A percentile compares a stretch with the other conserved stretches of the same genome.
phyloP scores from a whole-genome alignment of 2,113 vertebrate species.

The Dasyprocta punctata region DNA sequence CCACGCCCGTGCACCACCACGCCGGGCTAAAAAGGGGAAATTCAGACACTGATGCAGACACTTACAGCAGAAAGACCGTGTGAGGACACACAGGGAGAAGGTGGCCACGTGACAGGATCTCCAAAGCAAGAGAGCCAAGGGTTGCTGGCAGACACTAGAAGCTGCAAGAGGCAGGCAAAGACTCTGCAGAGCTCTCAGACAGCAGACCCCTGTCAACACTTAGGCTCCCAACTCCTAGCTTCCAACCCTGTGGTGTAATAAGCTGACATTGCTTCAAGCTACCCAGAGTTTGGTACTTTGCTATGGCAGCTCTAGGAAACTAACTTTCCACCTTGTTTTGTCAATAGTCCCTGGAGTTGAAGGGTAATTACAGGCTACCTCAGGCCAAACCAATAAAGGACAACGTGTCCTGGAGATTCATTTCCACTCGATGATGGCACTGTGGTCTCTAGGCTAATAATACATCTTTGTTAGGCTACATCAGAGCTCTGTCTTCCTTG shows the following conservation, averaged over 20 bases:
- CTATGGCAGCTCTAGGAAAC: background rate
- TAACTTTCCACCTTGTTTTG: background rate
- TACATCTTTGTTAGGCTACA: background rate
- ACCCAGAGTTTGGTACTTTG: background rate
- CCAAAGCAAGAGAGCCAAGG: background rate
- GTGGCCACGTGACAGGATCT: background rate
- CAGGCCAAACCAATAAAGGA: background rate
- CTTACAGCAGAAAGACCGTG: background rate
- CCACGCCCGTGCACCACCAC: background rate
- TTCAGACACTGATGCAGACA: background rate
- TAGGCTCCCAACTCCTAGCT: background rate
- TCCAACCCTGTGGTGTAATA: background rate
- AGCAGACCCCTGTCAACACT: too few relatives aligned
- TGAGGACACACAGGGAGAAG: background rate
- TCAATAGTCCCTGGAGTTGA: background rate
- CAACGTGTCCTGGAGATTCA: background rate
- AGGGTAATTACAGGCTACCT: background rate
- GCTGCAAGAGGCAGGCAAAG: background rate
- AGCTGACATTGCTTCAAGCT: background rate
- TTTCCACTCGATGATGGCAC: background rate
- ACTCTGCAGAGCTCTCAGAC: background rate
- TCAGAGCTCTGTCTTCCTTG: background rate
- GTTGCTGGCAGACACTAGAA: background rate
- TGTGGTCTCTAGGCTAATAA: background rate
- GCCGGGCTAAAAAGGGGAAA: background rate